Evolutionary conservation across 2,888 invertebrate genomes (phyloP), one percentile per base, ranked within the genome.

Genomic region (Schizotus pectinicornis): DNA sequence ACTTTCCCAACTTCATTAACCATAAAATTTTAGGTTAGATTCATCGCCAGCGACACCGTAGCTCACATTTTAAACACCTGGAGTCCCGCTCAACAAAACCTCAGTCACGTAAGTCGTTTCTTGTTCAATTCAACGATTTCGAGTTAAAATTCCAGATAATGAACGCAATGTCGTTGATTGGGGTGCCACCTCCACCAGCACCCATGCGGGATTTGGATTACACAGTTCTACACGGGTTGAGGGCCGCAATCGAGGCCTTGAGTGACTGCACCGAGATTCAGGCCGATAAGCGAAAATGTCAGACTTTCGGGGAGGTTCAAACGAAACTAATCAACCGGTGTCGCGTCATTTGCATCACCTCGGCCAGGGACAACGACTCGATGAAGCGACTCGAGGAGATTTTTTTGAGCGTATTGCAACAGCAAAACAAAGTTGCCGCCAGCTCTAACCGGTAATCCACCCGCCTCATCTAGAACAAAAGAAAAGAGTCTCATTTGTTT

Each of bases 311-410:
- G 65, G 81, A 78, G 31, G 67, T 68, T 3, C 69, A 79, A 9
- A 74, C 73, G 31, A 80, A 80, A 65, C 74, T 81, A 56, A 52
- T 77, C 32, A 80, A 80, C 63, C 85, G 88, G 58, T 94, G 95
- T 7, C 84, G 96, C 61, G 91, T 97, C 9, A 92, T 97, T 70
- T 95, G 95, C 73, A 89, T 97, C 33, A 95, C 95, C 5, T 91
- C 93, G 65, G 90, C 94, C 0, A 84, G 94, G 66, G 94, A 94
- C 77, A 91, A 95, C 75, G 88, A 88, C 31, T 93, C 94, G 59
- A 90, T 95, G 80, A 88, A 90, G 67, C 89, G 91, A 72, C 80
- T 95, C 11, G 92, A 95, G 68, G 94, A 94, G 67, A 94, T 93
- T 72, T 93, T 95, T 67, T 84, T 90, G 33, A 92, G 89, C 55